Base-by-base conservation (phyloP, 2,113 vertebrate species). In the Heterochromis multidens region DNA sequence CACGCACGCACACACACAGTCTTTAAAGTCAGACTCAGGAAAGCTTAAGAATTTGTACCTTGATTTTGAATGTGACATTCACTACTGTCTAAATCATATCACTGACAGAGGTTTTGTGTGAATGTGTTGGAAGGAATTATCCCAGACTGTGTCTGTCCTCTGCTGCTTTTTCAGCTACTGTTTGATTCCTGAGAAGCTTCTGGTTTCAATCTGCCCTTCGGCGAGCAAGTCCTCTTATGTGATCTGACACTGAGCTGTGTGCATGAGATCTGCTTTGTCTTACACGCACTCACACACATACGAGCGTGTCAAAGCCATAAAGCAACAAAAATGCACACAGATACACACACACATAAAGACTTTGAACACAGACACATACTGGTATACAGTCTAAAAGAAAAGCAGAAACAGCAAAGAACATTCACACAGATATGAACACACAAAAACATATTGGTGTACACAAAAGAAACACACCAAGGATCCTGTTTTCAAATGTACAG, bases 171-270 rank as follows among this genome's bases (percentile, higher is more conserved):
- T 62, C 14, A 27, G 59, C 56, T 37, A 40, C 43, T 23, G 35
- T 78, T 81, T 63, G 74, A 83, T 81, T 81, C 46, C 82, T 5
- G 21, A 86, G 65, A 70, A 89, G 74, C 82, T 87, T 80, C 76
- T 89, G 81, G 33, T 89, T 79, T 70, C 81, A 76, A 33, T 88
- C 74, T 82, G 79, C 78, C 81, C 79, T 79, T 80, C 6, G 43
- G 84, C 52, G 16, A 79, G 35, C 52, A 14, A 61, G 37, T 79
- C 63, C 25, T 62, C 81, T 84, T 35, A 82, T 87, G 43, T 77
- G 89, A 89, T 87, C 54, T 56, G 87, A 91, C 89, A 84, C 33
- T 2, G 87, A 79, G 72, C 29, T 46, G 80, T 29, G 29, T 49
- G 77, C 33, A 78, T 5, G 35, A 81, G 49, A 77, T 84, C 63